phyloP scores from a whole-genome alignment of 2,888 invertebrate genomes.

The Teinopalpus imperialis region DNA sequence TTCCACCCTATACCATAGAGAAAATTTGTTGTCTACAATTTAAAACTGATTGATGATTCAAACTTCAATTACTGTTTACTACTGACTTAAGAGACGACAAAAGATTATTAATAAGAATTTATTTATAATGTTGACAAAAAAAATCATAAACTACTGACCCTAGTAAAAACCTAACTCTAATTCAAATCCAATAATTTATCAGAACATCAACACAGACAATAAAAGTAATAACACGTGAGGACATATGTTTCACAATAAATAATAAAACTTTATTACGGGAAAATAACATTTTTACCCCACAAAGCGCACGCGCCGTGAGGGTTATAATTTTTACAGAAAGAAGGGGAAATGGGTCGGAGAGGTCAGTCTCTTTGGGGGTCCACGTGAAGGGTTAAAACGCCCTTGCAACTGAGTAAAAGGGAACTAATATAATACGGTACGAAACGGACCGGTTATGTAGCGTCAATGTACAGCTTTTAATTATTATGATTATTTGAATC shows the following conservation, averaged over 20 bases:
- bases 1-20: too few species aligned
- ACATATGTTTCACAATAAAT: constrained; percentile 64
- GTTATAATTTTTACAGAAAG: constrained; percentile 58
- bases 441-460: constrained; percentile 28
- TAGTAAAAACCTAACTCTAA: constrained; percentile 32
- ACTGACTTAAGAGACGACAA: too few species aligned
- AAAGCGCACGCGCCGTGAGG: constrained; percentile 56
- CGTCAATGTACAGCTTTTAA: constrained; percentile 9
- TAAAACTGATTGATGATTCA: too few species aligned
- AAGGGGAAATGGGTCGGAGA: constrained; percentile 62
- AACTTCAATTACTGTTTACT: too few species aligned
- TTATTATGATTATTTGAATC: not conserved
- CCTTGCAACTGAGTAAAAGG: constrained; percentile 64
- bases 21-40: too few species aligned
- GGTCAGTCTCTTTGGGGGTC: constrained; percentile 59
- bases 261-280: constrained; percentile 61
- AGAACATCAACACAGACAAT: constrained; percentile 48
- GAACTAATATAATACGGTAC: constrained; percentile 29
- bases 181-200: constrained; percentile 54
- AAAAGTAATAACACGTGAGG: constrained; percentile 48
- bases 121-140: too few species aligned
- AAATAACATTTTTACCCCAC: constrained; percentile 61
- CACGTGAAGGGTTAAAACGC: constrained; percentile 66
- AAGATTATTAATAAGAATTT: too few species aligned
- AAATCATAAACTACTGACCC: constrained; percentile 27